A percentile compares a stretch with the other conserved stretches of the same genome.
These are phyloP conservation scores for Fukomys damarensis DNA, from an alignment of 2,113 vertebrate species.

Conservation along the genomic window DNA sequence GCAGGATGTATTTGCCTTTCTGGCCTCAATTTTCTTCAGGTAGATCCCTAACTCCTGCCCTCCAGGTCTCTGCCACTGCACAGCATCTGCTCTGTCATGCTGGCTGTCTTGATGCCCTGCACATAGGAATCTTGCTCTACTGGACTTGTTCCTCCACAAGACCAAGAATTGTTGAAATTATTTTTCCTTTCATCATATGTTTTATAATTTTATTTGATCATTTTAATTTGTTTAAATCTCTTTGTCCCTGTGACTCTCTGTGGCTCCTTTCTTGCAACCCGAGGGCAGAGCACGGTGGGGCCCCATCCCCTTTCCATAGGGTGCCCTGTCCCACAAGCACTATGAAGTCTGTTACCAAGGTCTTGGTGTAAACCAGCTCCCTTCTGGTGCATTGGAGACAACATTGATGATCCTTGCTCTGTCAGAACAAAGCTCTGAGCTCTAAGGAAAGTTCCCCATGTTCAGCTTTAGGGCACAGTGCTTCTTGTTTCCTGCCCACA, in stretches of 20 bases:
- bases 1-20: conserved; percentile 93
- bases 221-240: conserved; percentile 93
- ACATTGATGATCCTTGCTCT: neutral
- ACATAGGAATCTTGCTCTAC: conserved; percentile 94
- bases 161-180: conserved; percentile 87
- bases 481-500: too few relatives aligned
- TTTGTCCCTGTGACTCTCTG: conserved; percentile 94
- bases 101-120: conserved; percentile 93
- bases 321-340: neutral
- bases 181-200: conserved; percentile 93
- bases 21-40: conserved; percentile 95
- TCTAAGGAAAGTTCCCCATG: neutral
- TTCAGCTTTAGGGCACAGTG: neutral
- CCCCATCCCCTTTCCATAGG: neutral
- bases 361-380: neutral
- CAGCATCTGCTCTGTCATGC: conserved; percentile 92
- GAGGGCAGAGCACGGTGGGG: conserved; percentile 71
- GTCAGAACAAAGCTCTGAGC: neutral
- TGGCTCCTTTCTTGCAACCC: conserved; percentile 94
- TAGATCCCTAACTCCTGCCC: conserved; percentile 93
- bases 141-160: conserved; percentile 94
- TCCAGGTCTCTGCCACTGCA: conserved; percentile 86
- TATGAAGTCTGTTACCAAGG: neutral
- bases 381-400: neutral
- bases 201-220: conserved; percentile 95